Conservation (phyloP, 2,113 vertebrate genomes). For the Saimiri boliviensis region DNA sequence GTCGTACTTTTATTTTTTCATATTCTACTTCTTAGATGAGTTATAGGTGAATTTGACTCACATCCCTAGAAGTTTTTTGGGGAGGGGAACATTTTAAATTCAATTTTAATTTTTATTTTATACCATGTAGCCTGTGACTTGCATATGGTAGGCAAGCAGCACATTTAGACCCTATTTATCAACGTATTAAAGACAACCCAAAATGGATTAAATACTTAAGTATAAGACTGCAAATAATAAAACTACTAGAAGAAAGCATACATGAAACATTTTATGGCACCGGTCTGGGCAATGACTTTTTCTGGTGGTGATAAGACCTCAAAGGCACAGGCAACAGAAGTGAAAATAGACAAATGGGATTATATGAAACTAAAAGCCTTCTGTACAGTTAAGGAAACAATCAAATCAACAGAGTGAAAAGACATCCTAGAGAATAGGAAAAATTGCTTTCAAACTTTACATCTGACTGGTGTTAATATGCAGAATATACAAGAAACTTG, state of each 20-base stretch:
- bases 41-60: not conserved
- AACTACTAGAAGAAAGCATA: not conserved
- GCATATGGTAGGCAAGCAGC: not conserved
- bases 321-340: not conserved
- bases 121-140: not conserved
- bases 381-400: not conserved
- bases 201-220: not conserved
- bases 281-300: not conserved
- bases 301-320: too few relatives aligned
- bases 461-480: not conserved
- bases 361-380: not conserved
- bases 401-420: not conserved
- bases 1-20: not conserved
- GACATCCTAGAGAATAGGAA: not conserved
- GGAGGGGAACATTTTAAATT: not conserved
- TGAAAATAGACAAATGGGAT: not conserved
- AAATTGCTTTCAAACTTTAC: not conserved
- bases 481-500: not conserved
- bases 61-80: not conserved
- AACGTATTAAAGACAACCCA: not conserved
- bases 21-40: not conserved
- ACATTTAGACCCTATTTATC: not conserved
- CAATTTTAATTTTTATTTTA: not conserved
- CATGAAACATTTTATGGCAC: not conserved
- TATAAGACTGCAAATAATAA: not conserved